Conservation (phyloP, 2,888 invertebrate genomes). For the Ceriagrion tenellum region DNA sequence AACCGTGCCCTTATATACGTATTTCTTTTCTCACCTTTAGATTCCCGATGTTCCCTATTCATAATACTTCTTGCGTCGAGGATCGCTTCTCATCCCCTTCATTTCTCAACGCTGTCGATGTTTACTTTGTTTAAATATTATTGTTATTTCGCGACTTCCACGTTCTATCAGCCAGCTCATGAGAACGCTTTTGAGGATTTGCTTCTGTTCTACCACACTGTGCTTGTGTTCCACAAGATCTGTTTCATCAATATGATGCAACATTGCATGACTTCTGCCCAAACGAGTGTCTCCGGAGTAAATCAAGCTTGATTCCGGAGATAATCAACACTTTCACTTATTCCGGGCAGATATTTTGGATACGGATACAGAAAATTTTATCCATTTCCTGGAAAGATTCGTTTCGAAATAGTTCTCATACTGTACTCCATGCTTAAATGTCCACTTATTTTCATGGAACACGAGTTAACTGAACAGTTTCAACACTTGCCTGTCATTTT, state of each 20-base stretch:
- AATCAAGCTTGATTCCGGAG: neutral
- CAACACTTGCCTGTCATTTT: too few relatives aligned
- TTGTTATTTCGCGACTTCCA: neutral
- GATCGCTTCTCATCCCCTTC: neutral
- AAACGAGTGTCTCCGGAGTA: neutral
- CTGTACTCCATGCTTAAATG: too few relatives aligned
- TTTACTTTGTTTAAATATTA: neutral
- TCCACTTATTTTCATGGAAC: too few relatives aligned
- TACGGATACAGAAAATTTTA: too few relatives aligned
- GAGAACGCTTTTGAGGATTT: neutral
- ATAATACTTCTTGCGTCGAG: neutral
- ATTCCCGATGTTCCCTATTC: neutral
- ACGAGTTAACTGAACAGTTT: too few relatives aligned
- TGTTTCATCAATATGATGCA: neutral
- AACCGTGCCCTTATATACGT: neutral
- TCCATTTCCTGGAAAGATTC: too few relatives aligned
- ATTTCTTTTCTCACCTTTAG: neutral
- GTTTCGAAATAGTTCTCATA: too few relatives aligned
- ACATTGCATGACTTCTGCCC: neutral
- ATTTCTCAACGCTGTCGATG: neutral
- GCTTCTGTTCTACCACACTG: neutral
- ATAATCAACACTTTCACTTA: neutral
- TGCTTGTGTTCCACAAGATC: neutral
- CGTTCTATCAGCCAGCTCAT: neutral
- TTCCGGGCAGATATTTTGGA: too few relatives aligned